Base-by-base conservation (phyloP, 2,797 vertebrate species). In the Astyanax mexicanus region DNA sequence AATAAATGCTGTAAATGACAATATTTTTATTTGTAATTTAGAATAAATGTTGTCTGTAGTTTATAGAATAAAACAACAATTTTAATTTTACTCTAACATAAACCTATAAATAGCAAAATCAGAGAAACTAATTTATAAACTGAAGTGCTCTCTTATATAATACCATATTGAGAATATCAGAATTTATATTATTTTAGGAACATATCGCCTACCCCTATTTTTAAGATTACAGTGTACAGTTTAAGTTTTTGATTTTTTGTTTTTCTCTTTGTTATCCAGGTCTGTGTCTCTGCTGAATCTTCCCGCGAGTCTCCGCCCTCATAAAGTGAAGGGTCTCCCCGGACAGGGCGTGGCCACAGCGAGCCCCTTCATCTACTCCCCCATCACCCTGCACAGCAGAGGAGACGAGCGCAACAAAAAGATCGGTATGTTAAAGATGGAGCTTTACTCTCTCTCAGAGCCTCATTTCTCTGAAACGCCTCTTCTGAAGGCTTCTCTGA, bases 321-420 rank as follows among this genome's bases (percentile, higher is more conserved):
- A 96, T 87, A 99, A 98, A 67, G 89, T 98, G 74, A 99, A 99
- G 87, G 95, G 94, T 84, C 88, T 97, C 7, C 90, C 96, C 82
- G 95, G 94, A 67, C 95, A 96, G 88, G 97, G 89, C 0, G 88
- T 96, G 88, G 93, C 96, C 69, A 90, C 93, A 3, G 96, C 97
- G 88, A 99, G 97, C 69, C 98, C 97, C n/a, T 99, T 99, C 89
- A 99, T 99, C 90, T 99, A 99, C 90, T 99, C 98, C 0, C 98
- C 98, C 0, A 99, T 99, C 86, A 96, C 96, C 21, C 94, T 97
- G 0, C 97, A 99, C 91, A 96, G 84, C 91, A 92, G 97, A 25
- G 95, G 94, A 80, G 98, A 99, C 77, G 98, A 98, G 77, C 92
- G 95, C 55, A 92, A 54, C 81, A 97, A 96, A 88, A 99, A 99